Conservation (phyloP, 2,113 vertebrate genomes). For the Mesoclemmys tuberculata region DNA sequence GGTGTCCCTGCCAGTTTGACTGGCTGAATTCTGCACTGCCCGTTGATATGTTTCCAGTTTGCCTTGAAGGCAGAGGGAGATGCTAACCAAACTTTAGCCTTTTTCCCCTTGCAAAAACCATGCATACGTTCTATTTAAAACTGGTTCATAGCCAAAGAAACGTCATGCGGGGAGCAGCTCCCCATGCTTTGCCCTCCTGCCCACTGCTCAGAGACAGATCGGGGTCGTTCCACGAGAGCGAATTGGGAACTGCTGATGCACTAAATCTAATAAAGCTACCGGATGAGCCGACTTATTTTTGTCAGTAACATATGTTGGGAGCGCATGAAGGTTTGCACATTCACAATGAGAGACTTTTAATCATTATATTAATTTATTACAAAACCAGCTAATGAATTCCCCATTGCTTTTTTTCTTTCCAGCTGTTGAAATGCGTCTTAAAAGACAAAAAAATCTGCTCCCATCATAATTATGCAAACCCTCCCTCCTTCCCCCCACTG, state of each 20-base stretch:
- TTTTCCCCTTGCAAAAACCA: background rate
- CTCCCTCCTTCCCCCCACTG: background rate
- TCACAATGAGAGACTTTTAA: constrained; percentile 1
- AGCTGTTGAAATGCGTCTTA: background rate
- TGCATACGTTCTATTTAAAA: fast-evolving
- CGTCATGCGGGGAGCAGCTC: background rate
- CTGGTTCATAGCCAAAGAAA: background rate
- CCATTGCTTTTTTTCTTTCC: background rate
- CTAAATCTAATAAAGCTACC: background rate
- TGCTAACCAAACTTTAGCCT: background rate
- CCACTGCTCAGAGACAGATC: background rate
- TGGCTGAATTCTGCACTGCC: too few relatives aligned
- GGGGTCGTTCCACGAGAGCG: background rate
- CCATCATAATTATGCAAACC: background rate
- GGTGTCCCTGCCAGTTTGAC: background rate
- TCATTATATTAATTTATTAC: constrained; percentile 39
- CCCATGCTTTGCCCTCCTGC: background rate
- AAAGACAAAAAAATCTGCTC: background rate
- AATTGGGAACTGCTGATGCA: background rate
- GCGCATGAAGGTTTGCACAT: constrained; percentile 27
- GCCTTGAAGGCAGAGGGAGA: background rate
- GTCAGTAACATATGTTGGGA: background rate
- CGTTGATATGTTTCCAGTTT: fast-evolving
- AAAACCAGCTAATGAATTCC: constrained; percentile 24
- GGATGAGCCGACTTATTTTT: constrained; percentile 19